These are phyloP conservation scores for Misgurnus anguillicaudatus DNA, from an alignment of 2,113 vertebrate species.

Conservation along the genomic window DNA sequence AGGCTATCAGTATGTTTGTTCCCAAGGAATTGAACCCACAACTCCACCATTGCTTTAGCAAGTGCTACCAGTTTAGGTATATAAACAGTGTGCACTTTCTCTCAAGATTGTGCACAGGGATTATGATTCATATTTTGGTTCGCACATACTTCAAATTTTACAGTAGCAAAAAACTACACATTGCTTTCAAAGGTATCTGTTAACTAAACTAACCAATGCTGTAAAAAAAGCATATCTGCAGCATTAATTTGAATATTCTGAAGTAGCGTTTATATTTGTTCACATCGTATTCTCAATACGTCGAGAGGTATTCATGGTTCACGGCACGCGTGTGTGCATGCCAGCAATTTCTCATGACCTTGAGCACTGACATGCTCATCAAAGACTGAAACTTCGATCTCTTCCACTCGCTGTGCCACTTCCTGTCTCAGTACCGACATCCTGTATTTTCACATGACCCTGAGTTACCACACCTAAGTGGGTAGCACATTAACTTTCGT, in stretches of 20 bases:
- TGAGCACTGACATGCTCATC: conserved; percentile 41
- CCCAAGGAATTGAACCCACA: no score
- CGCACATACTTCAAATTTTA: not conserved
- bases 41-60: no score
- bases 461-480: conserved; percentile 20
- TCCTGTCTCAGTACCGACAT: conserved; percentile 53
- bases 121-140: not conserved
- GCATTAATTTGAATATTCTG: not conserved
- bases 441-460: conserved; percentile 39
- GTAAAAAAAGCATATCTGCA: not conserved
- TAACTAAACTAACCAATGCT: not conserved
- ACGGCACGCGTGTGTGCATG: not conserved
- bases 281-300: not conserved
- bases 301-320: not conserved
- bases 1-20: no score
- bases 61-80: no score
- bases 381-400: conserved; percentile 43
- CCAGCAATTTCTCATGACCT: conserved; percentile 50
- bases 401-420: conserved; percentile 46
- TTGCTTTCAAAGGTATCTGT: not conserved
- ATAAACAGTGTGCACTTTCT: not conserved
- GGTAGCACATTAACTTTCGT: conserved; percentile 13
- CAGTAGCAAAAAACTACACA: not conserved
- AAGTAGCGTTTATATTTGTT: not conserved
- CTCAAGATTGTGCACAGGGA: not conserved